Percentiles rank a stretch among this genome's conserved stretches.
Evolutionary conservation across 2,113 vertebrate species (phyloP).

Genomic region (Leptocoma aspasia): DNA sequence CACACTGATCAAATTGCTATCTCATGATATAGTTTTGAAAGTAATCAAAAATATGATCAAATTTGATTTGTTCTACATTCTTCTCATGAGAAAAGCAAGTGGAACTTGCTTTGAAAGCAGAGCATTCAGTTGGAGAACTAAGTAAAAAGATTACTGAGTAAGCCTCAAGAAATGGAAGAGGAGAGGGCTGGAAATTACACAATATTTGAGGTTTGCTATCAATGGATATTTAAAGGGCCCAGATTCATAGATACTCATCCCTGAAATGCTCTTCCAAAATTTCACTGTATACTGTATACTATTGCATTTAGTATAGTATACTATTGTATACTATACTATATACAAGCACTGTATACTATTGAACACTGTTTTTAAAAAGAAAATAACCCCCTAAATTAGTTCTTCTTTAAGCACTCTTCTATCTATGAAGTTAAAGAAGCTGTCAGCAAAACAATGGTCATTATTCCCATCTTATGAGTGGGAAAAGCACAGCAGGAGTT

Average conservation of each 20-base stretch:
- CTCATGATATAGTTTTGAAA: slow-evolving; percentile 36
- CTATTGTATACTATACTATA: too few relatives aligned
- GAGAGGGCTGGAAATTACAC: not conserved
- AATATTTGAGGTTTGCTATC: not conserved
- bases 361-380: not conserved
- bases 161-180: not conserved
- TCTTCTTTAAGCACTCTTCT: not conserved
- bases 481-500: not conserved
- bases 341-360: not conserved
- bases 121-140: slow-evolving; percentile 1
- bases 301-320: too few relatives aligned
- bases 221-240: not conserved
- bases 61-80: slow-evolving; percentile 38
- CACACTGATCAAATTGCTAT: slow-evolving; percentile 22
- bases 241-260: not conserved
- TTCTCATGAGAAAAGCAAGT: slow-evolving; percentile 23
- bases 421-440: not conserved
- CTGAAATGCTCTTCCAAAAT: not conserved
- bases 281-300: not conserved
- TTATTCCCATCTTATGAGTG: not conserved
- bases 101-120: slow-evolving; percentile 10
- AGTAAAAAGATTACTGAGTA: not conserved
- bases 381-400: not conserved
- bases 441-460: not conserved
- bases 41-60: slow-evolving; percentile 38